These are phyloP conservation scores for Furcifer pardalis DNA, from an alignment of 2,797 vertebrate species.

Conservation along the genomic window DNA sequence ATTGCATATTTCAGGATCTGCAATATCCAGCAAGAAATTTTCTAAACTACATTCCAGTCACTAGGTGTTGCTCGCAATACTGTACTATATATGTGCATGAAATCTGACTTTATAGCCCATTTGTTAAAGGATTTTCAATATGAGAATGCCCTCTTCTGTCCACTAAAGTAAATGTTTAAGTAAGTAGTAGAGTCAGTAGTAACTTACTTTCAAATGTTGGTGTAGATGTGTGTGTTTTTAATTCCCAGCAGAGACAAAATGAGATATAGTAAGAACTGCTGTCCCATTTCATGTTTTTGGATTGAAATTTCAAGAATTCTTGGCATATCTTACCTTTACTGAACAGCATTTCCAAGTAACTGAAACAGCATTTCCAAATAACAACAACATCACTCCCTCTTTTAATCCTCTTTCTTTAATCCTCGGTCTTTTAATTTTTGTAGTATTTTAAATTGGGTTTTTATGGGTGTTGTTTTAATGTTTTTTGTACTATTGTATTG, in stretches of 20 bases:
- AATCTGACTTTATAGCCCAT: not conserved
- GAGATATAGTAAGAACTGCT: too few species aligned
- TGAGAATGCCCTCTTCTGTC: not conserved
- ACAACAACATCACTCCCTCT: too few species aligned
- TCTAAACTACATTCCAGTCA: not conserved
- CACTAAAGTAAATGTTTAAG: not conserved
- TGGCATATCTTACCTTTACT: too few species aligned
- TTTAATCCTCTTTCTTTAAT: too few species aligned
- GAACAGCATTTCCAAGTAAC: too few species aligned
- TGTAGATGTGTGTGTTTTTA: not conserved
- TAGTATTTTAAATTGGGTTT: too few species aligned
- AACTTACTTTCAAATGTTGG: not conserved
- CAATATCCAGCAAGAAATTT: not conserved
- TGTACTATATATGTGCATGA: not conserved
- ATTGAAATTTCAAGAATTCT: too few species aligned
- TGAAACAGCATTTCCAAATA: too few species aligned
- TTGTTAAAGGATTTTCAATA: not conserved
- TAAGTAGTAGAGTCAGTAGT: not conserved
- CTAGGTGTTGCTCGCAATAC: not conserved
- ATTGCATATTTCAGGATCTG: not conserved
- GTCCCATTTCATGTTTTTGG: too few species aligned
- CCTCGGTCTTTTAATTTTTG: too few species aligned
- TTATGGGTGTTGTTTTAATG: too few species aligned
- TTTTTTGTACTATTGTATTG: too few species aligned
- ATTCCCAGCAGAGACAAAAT: not conserved